Evolutionary conservation across 1,140 invertebrate species (phyloP).

Genomic region (Orchesella cincta): DNA sequence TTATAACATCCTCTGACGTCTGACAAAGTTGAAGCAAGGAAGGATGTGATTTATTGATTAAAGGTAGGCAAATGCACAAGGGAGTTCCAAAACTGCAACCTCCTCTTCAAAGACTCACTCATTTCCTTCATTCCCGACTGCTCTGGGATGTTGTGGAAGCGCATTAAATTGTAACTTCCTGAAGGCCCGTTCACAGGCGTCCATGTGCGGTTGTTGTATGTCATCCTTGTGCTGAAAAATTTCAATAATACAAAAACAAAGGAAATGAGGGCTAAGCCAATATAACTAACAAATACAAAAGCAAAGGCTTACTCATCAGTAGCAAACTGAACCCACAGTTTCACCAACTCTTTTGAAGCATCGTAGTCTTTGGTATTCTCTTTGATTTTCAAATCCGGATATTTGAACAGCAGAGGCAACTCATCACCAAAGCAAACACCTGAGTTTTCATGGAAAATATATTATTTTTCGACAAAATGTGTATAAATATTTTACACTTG

Average conservation of each 20-base stretch:
- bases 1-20: too few relatives aligned
- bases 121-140: constrained; percentile 4
- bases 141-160: background rate
- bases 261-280: background rate
- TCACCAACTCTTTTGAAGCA: constrained; percentile 41
- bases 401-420: constrained; percentile 13
- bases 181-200: background rate
- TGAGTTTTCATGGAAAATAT: background rate
- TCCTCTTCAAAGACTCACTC: constrained; percentile 5
- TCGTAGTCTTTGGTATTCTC: constrained; percentile 36
- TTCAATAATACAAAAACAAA: background rate
- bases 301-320: constrained; percentile 14
- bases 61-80: constrained; percentile 6
- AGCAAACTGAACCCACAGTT: constrained; percentile 45
- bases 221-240: constrained; percentile 13
- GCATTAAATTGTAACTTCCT: background rate
- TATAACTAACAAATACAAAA: background rate
- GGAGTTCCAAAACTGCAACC: constrained; percentile 11
- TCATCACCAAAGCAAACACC: constrained; percentile 25
- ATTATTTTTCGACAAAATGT: background rate
- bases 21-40: background rate
- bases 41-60: constrained; percentile 13
- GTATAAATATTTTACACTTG: background rate
- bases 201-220: constrained; percentile 16
- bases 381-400: constrained; percentile 29